Percentiles rank a stretch among this genome's conserved stretches.
phyloP scores from a whole-genome alignment of 2,797 vertebrate species.

The Cryptoprocta ferox region DNA sequence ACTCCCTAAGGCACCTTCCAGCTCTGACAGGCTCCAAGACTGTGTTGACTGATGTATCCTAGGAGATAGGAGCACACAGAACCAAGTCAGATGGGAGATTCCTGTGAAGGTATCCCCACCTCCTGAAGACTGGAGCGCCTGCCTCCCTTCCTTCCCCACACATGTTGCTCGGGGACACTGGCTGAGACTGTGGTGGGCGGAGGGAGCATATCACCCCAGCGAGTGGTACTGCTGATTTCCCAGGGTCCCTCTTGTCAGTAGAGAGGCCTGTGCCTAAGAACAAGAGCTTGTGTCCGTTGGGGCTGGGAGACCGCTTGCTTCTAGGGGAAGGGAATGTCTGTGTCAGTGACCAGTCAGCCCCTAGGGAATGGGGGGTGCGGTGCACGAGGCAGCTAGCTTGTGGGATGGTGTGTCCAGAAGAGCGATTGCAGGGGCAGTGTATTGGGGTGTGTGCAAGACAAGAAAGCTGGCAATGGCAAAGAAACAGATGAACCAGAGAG shows the following conservation, averaged over 20 bases:
- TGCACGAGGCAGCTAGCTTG: conserved; percentile 40
- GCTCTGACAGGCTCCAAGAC: conserved; percentile 72
- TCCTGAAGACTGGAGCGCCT: not conserved
- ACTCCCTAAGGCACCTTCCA: conserved; percentile 77
- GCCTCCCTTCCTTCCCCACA: conserved; percentile 45
- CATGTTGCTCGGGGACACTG: conserved; percentile 53
- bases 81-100: conserved; percentile 69
- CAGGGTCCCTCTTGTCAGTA: not conserved
- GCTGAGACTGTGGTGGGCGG: not conserved
- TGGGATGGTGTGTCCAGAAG: conserved; percentile 47
- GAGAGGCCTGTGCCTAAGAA: conserved; percentile 34
- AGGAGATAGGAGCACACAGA: conserved; percentile 76
- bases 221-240: conserved; percentile 35
- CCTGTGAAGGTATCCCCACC: conserved; percentile 57
- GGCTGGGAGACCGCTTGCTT: conserved; percentile 76
- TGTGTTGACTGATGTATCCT: conserved; percentile 82
- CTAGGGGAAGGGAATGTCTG: conserved; percentile 67
- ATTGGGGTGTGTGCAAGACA: not conserved
- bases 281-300: not conserved
- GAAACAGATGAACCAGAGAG: not conserved
- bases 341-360: conserved; percentile 68
- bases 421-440: not conserved
- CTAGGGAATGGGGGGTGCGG: conserved; percentile 51
- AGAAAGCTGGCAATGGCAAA: conserved; percentile 5
- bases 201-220: conserved; percentile 4